Percentiles rank a stretch among this genome's conserved stretches.
These are phyloP conservation scores for Pomatostomus ruficeps DNA, from an alignment of 2,113 vertebrate species.

Conservation along the genomic window DNA sequence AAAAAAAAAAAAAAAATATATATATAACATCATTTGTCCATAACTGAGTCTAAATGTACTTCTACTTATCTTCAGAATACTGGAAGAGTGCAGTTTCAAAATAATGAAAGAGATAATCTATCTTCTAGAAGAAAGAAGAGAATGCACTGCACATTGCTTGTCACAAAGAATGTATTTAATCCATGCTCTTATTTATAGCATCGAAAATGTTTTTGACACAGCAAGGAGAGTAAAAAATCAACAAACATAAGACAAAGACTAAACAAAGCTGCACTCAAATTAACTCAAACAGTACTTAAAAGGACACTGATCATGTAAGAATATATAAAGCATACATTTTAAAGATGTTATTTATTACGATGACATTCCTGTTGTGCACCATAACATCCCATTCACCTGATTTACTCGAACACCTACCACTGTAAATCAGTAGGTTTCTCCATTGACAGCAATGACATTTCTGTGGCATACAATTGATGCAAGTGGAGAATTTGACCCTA, in stretches of 20 bases:
- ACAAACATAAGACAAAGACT: constrained; percentile 68
- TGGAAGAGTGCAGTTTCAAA: constrained; percentile 63
- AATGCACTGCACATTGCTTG: constrained; percentile 45
- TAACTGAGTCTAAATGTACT: constrained; percentile 28
- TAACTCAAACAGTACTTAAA: constrained; percentile 55
- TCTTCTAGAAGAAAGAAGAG: constrained; percentile 59
- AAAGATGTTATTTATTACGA: not conserved
- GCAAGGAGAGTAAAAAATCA: constrained; percentile 71
- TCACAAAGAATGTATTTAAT: constrained; percentile 73
- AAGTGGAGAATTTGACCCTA: not conserved
- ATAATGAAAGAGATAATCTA: constrained; percentile 65
- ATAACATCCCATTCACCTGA: not conserved
- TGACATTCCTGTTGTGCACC: constrained; percentile 2
- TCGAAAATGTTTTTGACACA: constrained; percentile 67
- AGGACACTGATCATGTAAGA: constrained; percentile 5
- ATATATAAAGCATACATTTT: not conserved
- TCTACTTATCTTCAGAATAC: constrained; percentile 52
- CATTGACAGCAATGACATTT: not conserved
- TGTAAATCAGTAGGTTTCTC: not conserved
- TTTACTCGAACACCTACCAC: not conserved
- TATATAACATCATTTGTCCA: not conserved
- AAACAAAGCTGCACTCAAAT: constrained; percentile 57
- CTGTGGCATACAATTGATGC: not conserved
- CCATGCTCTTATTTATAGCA: constrained; percentile 69
- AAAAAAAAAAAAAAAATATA: not conserved